A percentile compares a stretch with the other conserved stretches of the same genome.
Conservation (phyloP, 2,113 vertebrate genomes). For the Paraplagusia blochii region DNA sequence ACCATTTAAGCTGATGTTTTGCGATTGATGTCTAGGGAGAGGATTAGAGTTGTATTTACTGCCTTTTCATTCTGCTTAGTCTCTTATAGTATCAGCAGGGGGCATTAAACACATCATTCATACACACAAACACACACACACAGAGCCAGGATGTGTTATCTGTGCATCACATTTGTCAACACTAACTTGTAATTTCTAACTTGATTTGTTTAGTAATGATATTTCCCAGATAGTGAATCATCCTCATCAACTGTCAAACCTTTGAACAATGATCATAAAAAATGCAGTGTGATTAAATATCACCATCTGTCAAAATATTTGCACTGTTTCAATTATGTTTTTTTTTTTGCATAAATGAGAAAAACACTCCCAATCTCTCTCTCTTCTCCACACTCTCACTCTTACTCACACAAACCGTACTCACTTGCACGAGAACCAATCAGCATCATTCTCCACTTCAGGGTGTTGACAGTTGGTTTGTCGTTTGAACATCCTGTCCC, state of each 20-base stretch:
- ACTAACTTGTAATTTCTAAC: slow-evolving; percentile 9
- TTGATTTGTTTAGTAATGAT: no score
- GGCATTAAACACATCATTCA: slow-evolving; percentile 7
- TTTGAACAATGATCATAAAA: no score
- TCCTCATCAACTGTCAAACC: no score
- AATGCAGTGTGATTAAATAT: no score
- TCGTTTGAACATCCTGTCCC: not conserved
- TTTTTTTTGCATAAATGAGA: no score
- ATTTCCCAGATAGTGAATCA: no score
- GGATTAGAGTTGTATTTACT: slow-evolving; percentile 10
- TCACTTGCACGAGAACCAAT: slow-evolving; percentile 1
- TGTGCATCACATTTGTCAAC: not conserved
- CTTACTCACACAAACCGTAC: no score
- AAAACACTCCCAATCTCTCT: not conserved
- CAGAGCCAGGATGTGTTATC: not conserved
- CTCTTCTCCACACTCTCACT: not conserved
- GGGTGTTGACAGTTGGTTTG: not conserved
- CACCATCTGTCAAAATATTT: no score
- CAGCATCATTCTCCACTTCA: slow-evolving; percentile 15
- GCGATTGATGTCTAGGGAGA: slow-evolving; percentile 6
- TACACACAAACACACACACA: not conserved
- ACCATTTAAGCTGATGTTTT: slow-evolving; percentile 22
- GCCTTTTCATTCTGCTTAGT: slow-evolving; percentile 8
- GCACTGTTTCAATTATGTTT: no score
- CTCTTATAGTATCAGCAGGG: not conserved